A percentile compares a stretch with the other conserved stretches of the same genome.
Conservation (phyloP, 2,888 invertebrate species). For the Hyalella azteca region DNA sequence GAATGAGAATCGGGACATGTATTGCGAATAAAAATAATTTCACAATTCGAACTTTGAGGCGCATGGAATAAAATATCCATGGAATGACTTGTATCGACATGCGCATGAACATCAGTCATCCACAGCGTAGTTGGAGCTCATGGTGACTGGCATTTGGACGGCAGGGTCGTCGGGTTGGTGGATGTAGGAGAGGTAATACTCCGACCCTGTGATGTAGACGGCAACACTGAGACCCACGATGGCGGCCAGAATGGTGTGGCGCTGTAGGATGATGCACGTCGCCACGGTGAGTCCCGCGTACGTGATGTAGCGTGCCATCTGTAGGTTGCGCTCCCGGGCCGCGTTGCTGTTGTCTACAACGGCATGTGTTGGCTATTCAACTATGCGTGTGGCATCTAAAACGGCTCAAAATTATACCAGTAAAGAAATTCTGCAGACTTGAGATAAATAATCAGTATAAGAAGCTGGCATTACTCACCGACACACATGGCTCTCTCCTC, state of each 20-base stretch:
- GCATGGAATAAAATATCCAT: too few species aligned
- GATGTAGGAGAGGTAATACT: slow-evolving; percentile 67
- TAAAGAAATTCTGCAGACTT: too few species aligned
- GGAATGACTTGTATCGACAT: too few species aligned
- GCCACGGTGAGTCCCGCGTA: slow-evolving; percentile 84
- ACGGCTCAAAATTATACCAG: too few species aligned
- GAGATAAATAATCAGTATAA: too few species aligned
- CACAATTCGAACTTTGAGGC: too few species aligned
- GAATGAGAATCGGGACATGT: too few species aligned
- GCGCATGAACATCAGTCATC: slow-evolving; percentile 39
- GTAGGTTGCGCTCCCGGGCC: slow-evolving; percentile 63
- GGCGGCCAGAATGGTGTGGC: slow-evolving; percentile 77
- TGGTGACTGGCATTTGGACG: slow-evolving; percentile 14
- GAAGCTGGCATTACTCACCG: too few species aligned
- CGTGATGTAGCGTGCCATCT: slow-evolving; percentile 76
- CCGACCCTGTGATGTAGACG: slow-evolving; percentile 82
- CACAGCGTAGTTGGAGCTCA: slow-evolving; percentile 40
- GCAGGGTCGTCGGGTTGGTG: slow-evolving; percentile 29
- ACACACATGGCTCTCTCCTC: slow-evolving; percentile 78
- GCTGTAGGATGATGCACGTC: slow-evolving; percentile 83
- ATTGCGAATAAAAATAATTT: too few species aligned
- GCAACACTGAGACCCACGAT: slow-evolving; percentile 80
- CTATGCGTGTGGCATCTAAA: too few species aligned
- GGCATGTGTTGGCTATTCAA: too few species aligned
- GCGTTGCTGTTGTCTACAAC: slow-evolving; percentile 52